Conservation (phyloP, 2,797 vertebrate species). For the Pipistrellus pygmaeus region DNA sequence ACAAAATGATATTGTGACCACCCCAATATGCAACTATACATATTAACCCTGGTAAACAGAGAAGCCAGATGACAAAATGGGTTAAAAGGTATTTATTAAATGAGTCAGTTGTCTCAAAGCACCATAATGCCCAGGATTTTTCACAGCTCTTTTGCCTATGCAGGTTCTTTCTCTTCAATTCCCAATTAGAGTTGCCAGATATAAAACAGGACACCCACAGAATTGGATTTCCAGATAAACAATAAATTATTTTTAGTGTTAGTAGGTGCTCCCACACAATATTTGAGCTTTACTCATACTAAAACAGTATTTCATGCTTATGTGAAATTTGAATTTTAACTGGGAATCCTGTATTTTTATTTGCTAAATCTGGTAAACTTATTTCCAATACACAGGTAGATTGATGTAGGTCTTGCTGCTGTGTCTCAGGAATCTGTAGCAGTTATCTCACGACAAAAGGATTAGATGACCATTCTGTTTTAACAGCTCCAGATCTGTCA, state of each 20-base stretch:
- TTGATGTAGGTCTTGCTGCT: background rate
- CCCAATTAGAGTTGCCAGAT: background rate
- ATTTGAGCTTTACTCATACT: constrained; percentile 22
- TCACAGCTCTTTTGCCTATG: background rate
- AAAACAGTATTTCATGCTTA: background rate
- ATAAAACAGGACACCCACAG: background rate
- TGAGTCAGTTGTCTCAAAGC: background rate
- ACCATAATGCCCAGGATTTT: background rate
- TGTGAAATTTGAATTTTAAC: constrained; percentile 25
- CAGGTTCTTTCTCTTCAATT: background rate
- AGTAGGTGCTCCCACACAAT: background rate
- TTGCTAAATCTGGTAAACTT: background rate
- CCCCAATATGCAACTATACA: background rate
- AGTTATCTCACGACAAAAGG: background rate
- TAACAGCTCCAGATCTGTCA: background rate
- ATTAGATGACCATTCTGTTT: background rate
- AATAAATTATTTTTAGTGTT: background rate
- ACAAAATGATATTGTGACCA: background rate
- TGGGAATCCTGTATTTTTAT: background rate
- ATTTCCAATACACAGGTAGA: background rate
- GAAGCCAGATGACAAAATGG: constrained; percentile 8
- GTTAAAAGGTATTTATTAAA: background rate
- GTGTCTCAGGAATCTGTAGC: background rate
- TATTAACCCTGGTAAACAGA: background rate
- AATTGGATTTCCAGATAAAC: constrained; percentile 43